A percentile compares a stretch with the other conserved stretches of the same genome.
Conservation (phyloP, 2,888 invertebrate genomes). For the Lepetodrilus schrolli region DNA sequence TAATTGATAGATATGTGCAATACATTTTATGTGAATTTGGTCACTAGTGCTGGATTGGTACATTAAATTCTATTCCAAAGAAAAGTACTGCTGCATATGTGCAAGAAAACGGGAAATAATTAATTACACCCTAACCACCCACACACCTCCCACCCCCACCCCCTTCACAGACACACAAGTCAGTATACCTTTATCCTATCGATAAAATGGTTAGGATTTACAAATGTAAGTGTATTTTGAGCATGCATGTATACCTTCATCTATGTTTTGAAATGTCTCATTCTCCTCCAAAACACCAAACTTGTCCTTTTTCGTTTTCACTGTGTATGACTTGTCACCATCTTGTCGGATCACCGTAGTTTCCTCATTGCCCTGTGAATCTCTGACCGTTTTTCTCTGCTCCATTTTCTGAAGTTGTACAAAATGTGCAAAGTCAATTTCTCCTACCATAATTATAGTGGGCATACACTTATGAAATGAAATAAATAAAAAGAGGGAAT, state of each 20-base stretch:
- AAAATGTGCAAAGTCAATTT: no score
- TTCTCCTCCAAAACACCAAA: constrained; percentile 49
- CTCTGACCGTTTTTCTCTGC: constrained; percentile 49
- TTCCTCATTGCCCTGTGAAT: constrained; percentile 55
- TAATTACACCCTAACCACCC: no score
- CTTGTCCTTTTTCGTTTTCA: constrained; percentile 48
- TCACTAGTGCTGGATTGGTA: no score
- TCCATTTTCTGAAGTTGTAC: constrained; percentile 50
- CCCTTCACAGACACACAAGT: background rate
- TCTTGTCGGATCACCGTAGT: constrained; percentile 51
- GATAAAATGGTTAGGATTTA: background rate
- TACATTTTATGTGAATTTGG: no score
- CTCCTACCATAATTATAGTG: no score
- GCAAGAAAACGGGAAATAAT: no score
- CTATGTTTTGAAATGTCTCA: constrained; percentile 57
- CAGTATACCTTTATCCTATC: background rate
- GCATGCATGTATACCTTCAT: constrained; percentile 53
- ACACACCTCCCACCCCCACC: background rate
- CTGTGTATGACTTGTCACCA: constrained; percentile 53
- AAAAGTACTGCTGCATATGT: no score
- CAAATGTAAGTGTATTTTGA: no score
- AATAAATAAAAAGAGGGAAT: no score
- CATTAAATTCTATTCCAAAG: no score
- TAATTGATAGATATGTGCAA: no score
- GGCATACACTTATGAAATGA: no score